Evolutionary conservation across 2,888 invertebrate genomes (phyloP).

Genomic region (Falcaria lacertinaria): DNA sequence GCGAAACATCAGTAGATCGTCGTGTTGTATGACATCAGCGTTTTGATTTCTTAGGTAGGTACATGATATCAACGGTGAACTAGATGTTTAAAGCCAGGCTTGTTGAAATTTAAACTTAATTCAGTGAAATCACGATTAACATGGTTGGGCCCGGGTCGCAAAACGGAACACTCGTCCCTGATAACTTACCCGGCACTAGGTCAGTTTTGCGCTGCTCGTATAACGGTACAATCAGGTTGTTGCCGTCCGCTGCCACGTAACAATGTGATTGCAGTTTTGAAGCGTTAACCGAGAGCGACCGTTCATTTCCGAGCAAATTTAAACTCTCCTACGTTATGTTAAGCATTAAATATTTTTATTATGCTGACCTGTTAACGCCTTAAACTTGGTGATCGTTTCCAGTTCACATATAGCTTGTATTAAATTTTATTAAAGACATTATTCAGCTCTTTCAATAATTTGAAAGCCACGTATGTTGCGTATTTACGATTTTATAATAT

Average conservation of each 20-base stretch:
- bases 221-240: constrained; percentile 78
- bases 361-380: constrained; percentile 28
- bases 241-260: constrained; percentile 68
- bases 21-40: constrained; percentile 53
- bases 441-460: too few relatives aligned
- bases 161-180: constrained; percentile 67
- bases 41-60: constrained; percentile 30
- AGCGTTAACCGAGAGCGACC: constrained; percentile 51
- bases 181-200: constrained; percentile 77
- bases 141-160: constrained; percentile 40
- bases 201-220: constrained; percentile 73
- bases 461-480: too few relatives aligned
- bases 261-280: constrained; percentile 74
- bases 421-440: too few relatives aligned
- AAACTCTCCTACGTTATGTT: constrained; percentile 35
- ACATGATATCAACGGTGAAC: constrained; percentile 35
- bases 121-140: constrained; percentile 34
- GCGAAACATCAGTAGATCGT: constrained; percentile 40
- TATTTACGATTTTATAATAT: too few relatives aligned
- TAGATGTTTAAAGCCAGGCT: neutral
- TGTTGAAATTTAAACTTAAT: constrained; percentile 9
- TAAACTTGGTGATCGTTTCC: constrained; percentile 49
- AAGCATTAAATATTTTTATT: constrained; percentile 25
- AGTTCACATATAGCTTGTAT: constrained; percentile 13
- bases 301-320: constrained; percentile 31